These are phyloP conservation scores for Poeciliopsis gracilis DNA, from an alignment of 2,797 vertebrate species.

Conservation along the genomic window DNA sequence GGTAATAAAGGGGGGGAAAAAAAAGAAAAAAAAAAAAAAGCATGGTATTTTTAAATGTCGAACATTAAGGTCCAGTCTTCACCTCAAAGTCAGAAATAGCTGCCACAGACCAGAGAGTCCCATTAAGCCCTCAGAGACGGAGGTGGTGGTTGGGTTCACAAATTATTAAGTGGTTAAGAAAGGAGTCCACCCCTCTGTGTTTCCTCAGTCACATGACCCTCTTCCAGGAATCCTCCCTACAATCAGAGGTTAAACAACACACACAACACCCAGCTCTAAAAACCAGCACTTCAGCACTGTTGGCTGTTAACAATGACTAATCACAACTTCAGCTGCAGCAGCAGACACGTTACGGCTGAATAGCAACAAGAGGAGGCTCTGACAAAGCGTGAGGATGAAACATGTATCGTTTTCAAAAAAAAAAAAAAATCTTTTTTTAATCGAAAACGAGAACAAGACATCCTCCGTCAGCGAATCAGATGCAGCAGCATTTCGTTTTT, in stretches of 20 bases:
- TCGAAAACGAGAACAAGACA: not conserved
- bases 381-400: not conserved
- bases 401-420: not conserved
- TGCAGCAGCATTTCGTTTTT: not conserved
- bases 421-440: not conserved
- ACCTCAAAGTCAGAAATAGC: constrained; percentile 42
- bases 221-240: constrained; percentile 57
- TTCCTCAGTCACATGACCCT: constrained; percentile 23
- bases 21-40: not conserved
- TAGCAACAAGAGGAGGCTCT: not conserved
- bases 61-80: constrained; percentile 40
- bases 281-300: constrained; percentile 34
- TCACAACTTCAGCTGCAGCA: constrained; percentile 21
- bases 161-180: constrained; percentile 60
- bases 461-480: not conserved
- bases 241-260: constrained; percentile 43
- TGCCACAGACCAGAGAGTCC: constrained; percentile 20
- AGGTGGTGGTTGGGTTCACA: constrained; percentile 39
- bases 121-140: constrained; percentile 21
- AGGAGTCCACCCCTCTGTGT: constrained; percentile 37
- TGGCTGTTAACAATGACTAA: constrained; percentile 27
- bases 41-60: constrained; percentile 26
- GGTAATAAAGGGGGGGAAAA: not conserved
- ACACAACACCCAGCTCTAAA: constrained; percentile 22
- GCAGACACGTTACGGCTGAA: too few relatives aligned